Evolutionary conservation across 2,113 vertebrate genomes (phyloP).

Genomic region (Accipiter cooperii): DNA sequence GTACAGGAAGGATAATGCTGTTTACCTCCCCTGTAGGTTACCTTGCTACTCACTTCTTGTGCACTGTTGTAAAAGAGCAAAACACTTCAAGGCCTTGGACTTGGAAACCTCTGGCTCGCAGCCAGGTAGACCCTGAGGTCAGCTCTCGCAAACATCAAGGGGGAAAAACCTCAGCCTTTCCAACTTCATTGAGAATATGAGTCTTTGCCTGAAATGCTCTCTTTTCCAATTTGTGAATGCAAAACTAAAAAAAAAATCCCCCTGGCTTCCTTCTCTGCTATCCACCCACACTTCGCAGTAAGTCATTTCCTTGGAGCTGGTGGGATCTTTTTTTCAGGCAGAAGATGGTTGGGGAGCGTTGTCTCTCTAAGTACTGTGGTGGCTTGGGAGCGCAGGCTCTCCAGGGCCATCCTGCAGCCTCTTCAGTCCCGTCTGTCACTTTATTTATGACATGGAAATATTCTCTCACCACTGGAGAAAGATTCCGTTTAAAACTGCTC

Average conservation of each 20-base stretch:
- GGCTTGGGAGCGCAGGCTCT: neutral
- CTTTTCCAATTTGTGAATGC: neutral
- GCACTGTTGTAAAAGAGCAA: neutral
- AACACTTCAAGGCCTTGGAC: neutral
- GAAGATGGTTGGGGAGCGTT: neutral
- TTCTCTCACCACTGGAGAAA: neutral
- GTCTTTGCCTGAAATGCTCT: neutral
- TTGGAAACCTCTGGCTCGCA: neutral
- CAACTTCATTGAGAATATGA: neutral
- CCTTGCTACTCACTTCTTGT: neutral
- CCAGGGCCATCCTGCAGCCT: neutral
- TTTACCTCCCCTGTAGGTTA: neutral
- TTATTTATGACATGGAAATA: neutral
- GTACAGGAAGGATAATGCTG: neutral
- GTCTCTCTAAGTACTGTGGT: accelerated
- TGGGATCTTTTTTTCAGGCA: neutral
- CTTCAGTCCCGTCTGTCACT: neutral
- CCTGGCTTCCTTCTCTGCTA: neutral
- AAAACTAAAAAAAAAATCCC: neutral
- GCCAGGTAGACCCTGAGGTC: neutral
- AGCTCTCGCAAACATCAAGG: neutral
- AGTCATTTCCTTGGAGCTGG: neutral
- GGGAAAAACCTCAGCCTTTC: neutral
- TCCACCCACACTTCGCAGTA: neutral
- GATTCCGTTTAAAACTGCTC: neutral